Base-by-base conservation (phyloP, 2,797 vertebrate species). In the Adelosebastes latens region DNA sequence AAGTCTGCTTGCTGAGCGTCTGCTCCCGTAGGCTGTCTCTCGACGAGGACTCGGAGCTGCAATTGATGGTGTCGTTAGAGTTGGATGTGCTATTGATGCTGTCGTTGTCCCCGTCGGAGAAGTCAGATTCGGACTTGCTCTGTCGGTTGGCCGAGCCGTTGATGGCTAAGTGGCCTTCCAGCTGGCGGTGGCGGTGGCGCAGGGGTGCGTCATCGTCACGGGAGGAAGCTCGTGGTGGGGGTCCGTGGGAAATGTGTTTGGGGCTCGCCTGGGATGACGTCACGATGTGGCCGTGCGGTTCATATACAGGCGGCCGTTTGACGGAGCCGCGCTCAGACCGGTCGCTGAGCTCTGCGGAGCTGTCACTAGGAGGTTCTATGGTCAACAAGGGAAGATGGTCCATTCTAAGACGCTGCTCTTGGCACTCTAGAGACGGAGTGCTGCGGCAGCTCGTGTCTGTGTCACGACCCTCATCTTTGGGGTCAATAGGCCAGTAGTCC, bases 61-160 rank as follows among this genome's bases (percentile, higher is more conserved):
- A 99, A 91, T 99, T 99, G 93, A 99, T 98, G 32, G 98, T 99
- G 86, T 99, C 98, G 0, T 98, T 99, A n/a, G 98, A 99, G 93
- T 99, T 99, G 81, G 98, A 98, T 6, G 98, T 99, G 97, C 98
- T 99, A 74, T 99, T 99, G 94, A 99, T 95, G 92, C 98, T 99
- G 95, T 99, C 98, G 0, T 99, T 99, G 93, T 99, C 98, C 8
- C 98, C 98, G 0, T 99, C 98, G 0, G 98, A 99, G 90, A 98
- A 99, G 93, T 99, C 98, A 0, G 98, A 99, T 79, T 99, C 98
- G 0, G 98, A 98, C 87, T 97, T 98, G 91, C 98, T 99, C 94
- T 99, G 98, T 69, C 97, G 92, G 89, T 97, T 98, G 25, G 97
- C 96, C 0, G 97, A 97, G 89, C 98, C 97, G 0, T 99, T 99